Base-by-base conservation (phyloP, 2,888 invertebrate genomes). In the Drosophila prostipennis region DNA sequence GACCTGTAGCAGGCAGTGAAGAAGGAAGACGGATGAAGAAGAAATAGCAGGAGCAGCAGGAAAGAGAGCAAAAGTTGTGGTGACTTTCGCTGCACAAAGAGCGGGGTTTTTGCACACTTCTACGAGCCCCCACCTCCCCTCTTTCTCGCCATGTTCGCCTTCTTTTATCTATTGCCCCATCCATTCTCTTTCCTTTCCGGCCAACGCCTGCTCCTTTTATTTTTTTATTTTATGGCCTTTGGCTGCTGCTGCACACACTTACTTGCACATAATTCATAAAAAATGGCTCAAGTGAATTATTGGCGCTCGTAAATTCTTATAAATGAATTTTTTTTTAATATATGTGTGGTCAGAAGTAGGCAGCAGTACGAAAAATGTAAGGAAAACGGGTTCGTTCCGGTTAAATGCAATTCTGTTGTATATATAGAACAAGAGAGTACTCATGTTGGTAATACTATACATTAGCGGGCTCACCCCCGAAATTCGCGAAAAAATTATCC, bases 231-330 rank as follows among this genome's bases (percentile, higher is more conserved):
- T 72, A 72, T 72, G 72, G 72, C 64, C 72, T 72, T 72, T 57
- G 53, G 40, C 48, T 59, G 61, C 65, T 54, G 61, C 34, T 23
- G 39, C 34, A 58, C 65, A 69, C 60, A 61, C 55, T 72, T 56
- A 56, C 48, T 72, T 45, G 53, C 49, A 65, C 65, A 72, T 72
- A 72, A 72, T 65, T 72, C 54, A 72, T 72, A 72, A 72, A 72
- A 72, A 72, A 58, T 72, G 64, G 72, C 57, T 72, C 64, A 52
- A 68, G 72, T 72, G 72, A 72, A 72, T 72, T 72, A 72, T 72
- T 72, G 72, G 53, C 16, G 57, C 72, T 72, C 72, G 72, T 72
- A 72, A 72, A 57, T 72, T 72, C 57, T 58, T 72, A 72, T 72
- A 72, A 72, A 72, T 64, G 64, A 64, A 72, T 71, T 61, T 61